Evolutionary conservation across 2,888 invertebrate species (phyloP).

Genomic region (Galeopsomyia nigrocyanea): DNA sequence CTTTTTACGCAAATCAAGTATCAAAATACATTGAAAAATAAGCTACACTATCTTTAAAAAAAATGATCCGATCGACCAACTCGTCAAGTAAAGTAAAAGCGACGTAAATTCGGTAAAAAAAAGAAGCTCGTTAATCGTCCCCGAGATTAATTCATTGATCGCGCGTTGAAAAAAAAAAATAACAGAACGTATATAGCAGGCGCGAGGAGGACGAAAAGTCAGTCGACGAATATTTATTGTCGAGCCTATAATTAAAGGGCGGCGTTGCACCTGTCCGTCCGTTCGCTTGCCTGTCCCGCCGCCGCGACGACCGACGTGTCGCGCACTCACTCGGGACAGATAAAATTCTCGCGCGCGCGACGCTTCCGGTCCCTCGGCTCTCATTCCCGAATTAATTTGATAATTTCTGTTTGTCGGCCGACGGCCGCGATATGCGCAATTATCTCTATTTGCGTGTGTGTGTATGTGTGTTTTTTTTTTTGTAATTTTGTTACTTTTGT

Average conservation of each 20-base stretch:
- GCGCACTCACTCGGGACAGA: slow-evolving; percentile 25
- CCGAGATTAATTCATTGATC: slow-evolving; percentile 42
- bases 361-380: slow-evolving; percentile 26
- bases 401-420: no score
- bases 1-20: no score
- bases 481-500: no score
- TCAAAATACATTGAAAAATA: background rate
- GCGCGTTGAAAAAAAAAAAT: slow-evolving; percentile 12
- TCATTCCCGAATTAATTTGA: no score
- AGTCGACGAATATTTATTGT: slow-evolving; percentile 59
- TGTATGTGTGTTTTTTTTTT: no score
- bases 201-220: slow-evolving; percentile 36
- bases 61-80: background rate
- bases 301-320: slow-evolving; percentile 42
- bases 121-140: slow-evolving; percentile 40
- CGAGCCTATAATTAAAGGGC: slow-evolving; percentile 62
- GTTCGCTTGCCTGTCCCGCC: slow-evolving; percentile 48
- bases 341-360: slow-evolving; percentile 5
- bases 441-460: no score
- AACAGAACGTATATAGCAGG: slow-evolving; percentile 18
- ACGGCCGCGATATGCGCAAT: no score
- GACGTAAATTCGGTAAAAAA: slow-evolving; percentile 37
- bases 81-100: slow-evolving; percentile 27
- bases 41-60: background rate
- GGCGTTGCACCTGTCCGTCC: slow-evolving; percentile 58